Base-by-base conservation (phyloP, 92 coral and sea anemone genomes). In the Parazoanthus darwini region DNA sequence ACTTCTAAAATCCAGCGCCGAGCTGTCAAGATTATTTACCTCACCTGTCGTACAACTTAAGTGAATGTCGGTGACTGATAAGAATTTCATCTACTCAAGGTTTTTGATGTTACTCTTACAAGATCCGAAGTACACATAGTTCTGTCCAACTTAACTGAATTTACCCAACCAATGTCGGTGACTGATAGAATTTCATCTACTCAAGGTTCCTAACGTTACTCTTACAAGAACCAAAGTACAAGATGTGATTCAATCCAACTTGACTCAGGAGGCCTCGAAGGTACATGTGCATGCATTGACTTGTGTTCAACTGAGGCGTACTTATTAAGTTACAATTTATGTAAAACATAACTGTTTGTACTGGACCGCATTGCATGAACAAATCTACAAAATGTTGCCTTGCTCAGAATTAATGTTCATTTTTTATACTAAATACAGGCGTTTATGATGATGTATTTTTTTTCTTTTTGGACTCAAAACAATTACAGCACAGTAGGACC, bases 171-270 rank as follows among this genome's bases (percentile, higher is more conserved):
- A 68, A 26, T 68, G 15, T 23, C 29, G 9, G 51, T 48, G 11
- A 48, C 51, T 6, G 51, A 7, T 48, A 48, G 9, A 48, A 68
- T n/a, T 68, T 3, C 35, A 18, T n/a, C 29, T 3, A 68, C 6
- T 8, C 6, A 10, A 82, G 78, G 87, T 70, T 67, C 78, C 87
- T 6, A 70, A 83, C 70, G 87, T 43, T 68, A 68, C 87, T 83
- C 22, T 22, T 7, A 83, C 87, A 83, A 68, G 65, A 70, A 48
- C 38, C 23, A 70, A 26, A 83, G 78, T 83, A 33, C 43, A 83
- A 74, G 37, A 16, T n/a, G 65, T 83, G 37, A 29, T 83, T 67
- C 65, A 70, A 43, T 68, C 78, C 63, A 83, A 83, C 78, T 48
- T 83, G 6, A 70, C 87, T 70, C 37, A 26, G 8, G 87, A 83